phyloP scores from a whole-genome alignment of 2,888 invertebrate genomes.

The Ypsolopha sequella region DNA sequence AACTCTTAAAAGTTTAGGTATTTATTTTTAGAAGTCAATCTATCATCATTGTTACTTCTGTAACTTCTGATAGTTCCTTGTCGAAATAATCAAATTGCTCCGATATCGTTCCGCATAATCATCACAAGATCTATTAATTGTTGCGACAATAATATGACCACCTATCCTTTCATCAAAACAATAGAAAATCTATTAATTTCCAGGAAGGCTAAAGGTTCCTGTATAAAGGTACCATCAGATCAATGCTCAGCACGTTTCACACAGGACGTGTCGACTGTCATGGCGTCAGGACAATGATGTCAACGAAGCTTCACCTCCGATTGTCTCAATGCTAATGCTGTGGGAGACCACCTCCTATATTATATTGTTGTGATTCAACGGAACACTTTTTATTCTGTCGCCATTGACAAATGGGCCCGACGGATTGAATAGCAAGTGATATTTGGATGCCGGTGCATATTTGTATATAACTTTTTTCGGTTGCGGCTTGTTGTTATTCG shows the following conservation, averaged over 20 bases:
- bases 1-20: too few relatives aligned
- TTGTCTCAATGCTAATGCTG: slow-evolving; percentile 46
- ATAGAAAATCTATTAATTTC: too few relatives aligned
- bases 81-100: too few relatives aligned
- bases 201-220: too few relatives aligned
- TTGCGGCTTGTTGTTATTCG: not conserved
- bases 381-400: slow-evolving; percentile 31
- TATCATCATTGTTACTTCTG: too few relatives aligned
- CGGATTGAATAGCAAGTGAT: slow-evolving; percentile 45
- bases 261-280: slow-evolving; percentile 49
- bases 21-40: too few relatives aligned
- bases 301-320: slow-evolving; percentile 33
- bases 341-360: slow-evolving; percentile 30
- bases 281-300: slow-evolving; percentile 34
- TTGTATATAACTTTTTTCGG: not conserved
- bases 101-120: too few relatives aligned
- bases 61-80: too few relatives aligned
- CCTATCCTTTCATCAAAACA: too few relatives aligned
- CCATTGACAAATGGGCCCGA: slow-evolving; percentile 36
- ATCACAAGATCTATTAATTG: too few relatives aligned
- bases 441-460: slow-evolving; percentile 16
- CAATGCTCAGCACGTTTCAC: slow-evolving; percentile 41
- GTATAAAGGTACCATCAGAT: not conserved
- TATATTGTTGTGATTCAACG: slow-evolving; percentile 25
- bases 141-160: too few relatives aligned